Percentiles rank a stretch among this genome's conserved stretches.
phyloP scores from a whole-genome alignment of 1,140 invertebrate species.

The Cryptotermes secundus region DNA sequence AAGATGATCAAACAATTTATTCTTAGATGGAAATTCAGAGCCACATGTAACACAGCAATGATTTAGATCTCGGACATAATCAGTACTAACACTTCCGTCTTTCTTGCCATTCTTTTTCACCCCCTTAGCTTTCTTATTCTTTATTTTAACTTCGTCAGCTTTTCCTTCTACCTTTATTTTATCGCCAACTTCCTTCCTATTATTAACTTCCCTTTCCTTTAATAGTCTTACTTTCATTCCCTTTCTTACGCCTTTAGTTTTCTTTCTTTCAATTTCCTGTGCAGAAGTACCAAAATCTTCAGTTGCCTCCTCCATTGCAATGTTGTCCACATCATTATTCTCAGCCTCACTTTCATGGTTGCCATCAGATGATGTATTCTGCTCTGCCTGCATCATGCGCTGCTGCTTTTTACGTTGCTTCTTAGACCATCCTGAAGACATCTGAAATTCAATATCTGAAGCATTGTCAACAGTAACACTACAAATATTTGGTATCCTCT shows the following conservation, averaged over 20 bases:
- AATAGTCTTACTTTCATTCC: slow-evolving; percentile 39
- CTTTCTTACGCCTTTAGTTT: slow-evolving; percentile 45
- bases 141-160: slow-evolving; percentile 28
- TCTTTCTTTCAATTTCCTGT: slow-evolving; percentile 47
- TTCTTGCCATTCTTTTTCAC: slow-evolving; percentile 30
- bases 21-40: slow-evolving; percentile 70
- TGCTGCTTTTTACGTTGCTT: slow-evolving; percentile 52
- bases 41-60: slow-evolving; percentile 68
- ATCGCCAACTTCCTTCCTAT: slow-evolving; percentile 39
- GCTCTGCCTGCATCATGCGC: not conserved
- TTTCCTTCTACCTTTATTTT: slow-evolving; percentile 7
- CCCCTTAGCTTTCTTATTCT: slow-evolving; percentile 38
- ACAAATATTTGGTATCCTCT: slow-evolving; percentile 22
- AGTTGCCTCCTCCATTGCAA: slow-evolving; percentile 34
- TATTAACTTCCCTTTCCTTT: slow-evolving; percentile 37
- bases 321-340: slow-evolving; percentile 7
- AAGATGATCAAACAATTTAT: slow-evolving; percentile 78
- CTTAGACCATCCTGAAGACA: slow-evolving; percentile 47
- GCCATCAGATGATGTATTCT: not conserved
- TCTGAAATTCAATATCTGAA: slow-evolving; percentile 29
- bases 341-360: slow-evolving; percentile 16
- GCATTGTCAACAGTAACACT: slow-evolving; percentile 29
- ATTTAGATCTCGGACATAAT: slow-evolving; percentile 41
- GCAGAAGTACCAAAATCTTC: slow-evolving; percentile 41
- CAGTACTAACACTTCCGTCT: slow-evolving; percentile 17